phyloP scores from a whole-genome alignment of 2,797 vertebrate species.

The Thamnophis elegans region DNA sequence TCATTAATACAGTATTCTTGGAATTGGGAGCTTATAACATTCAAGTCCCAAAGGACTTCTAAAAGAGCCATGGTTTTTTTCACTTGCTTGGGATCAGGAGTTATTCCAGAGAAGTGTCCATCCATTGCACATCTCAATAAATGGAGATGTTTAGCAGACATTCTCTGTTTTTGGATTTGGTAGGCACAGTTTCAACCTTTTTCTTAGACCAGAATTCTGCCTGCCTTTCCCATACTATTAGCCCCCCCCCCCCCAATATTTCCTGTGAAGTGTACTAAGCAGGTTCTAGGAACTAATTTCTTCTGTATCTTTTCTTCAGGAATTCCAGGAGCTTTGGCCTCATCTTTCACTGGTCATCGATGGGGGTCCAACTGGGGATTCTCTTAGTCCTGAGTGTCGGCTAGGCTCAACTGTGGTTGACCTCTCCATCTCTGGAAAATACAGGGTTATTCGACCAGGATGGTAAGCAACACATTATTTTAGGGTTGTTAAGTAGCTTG shows the following conservation, averaged over 20 bases:
- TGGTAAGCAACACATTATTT: conserved; percentile 76
- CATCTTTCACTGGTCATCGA: conserved; percentile 86
- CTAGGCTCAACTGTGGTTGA: conserved; percentile 93
- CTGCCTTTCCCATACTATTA: background rate
- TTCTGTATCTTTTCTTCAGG: conserved; percentile 67
- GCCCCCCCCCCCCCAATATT: background rate
- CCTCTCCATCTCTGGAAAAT: conserved; percentile 82
- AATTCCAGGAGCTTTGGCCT: conserved; percentile 93
- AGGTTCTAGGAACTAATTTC: background rate
- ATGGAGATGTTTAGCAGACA: background rate
- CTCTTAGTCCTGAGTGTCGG: conserved; percentile 77
- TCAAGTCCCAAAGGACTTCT: background rate
- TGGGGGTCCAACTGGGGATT: conserved; percentile 83
- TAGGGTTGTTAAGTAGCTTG: background rate
- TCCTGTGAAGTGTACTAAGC: background rate
- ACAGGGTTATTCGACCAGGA: conserved; percentile 86
- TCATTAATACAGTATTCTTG: background rate
- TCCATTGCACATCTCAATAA: background rate
- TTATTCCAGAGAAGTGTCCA: background rate
- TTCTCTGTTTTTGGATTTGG: background rate
- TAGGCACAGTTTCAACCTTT: background rate
- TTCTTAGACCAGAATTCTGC: background rate
- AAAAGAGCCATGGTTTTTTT: background rate
- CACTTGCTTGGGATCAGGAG: background rate
- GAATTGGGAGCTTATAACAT: background rate